Base-by-base conservation (phyloP, 2,797 vertebrate species). In the Acanthornis magna region DNA sequence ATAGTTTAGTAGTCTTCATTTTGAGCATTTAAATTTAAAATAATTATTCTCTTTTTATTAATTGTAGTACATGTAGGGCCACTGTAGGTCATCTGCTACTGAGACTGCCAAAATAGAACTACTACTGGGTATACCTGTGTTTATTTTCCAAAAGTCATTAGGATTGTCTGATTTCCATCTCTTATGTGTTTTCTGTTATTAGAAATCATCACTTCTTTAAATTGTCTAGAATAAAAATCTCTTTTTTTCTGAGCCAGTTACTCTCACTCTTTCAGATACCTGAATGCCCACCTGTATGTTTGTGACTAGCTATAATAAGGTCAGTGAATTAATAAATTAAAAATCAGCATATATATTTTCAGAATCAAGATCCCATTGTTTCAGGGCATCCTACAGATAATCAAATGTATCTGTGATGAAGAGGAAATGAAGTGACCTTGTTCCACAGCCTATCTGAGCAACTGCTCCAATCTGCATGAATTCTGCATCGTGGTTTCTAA, bases 401-500 rank as follows among this genome's bases (percentile, higher is more conserved):
- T 16, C 38, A 67, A 8, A 58, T 0, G 1, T 32, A 22, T 30
- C 16, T 76, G 38, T 38, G 38, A 83, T 95, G 82, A 66, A 91
- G 57, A 67, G 42, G 48, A 74, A 93, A 96, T 75, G 78, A 85
- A 75, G 13, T 82, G 85, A 55, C 50, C 15, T 89, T 91, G 45
- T 82, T 92, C 27, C 67, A 91, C 62, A 88, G 66, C 68, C 91
- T 73, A 86, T 16, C 47, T 95, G 96, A 97, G 95, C 58, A 91
- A 81, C 67, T 95, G 63, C 80, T 96, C 90, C 75, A 88, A 30
- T 95, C 90, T 89, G 96, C 96, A 96, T 95, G 83, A 96, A 94
- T 95, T 97, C 93, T 96, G 92, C 89, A 94, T 92, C 91, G 84
- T 95, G 85, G 61, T 97, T 97, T 97, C 91, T 51, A 92, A 93